These are phyloP conservation scores for Lasioglossum pauxillum DNA, from an alignment of 2,888 invertebrate genomes.

Conservation along the genomic window DNA sequence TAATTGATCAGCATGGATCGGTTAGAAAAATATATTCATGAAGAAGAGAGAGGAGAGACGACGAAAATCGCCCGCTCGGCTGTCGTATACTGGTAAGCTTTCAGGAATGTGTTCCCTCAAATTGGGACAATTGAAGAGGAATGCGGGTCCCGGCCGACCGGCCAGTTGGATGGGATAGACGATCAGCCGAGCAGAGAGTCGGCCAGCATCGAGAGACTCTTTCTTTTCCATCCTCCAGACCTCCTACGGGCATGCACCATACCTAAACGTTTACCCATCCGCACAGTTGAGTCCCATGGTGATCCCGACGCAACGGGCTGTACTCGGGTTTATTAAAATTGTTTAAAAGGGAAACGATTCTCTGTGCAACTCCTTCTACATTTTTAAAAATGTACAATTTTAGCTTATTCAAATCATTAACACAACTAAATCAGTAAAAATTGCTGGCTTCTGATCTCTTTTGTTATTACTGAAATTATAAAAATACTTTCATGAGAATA, in stretches of 20 bases:
- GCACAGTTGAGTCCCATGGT: neutral
- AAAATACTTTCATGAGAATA: no score
- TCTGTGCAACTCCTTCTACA: no score
- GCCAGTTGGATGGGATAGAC: slow-evolving; percentile 2
- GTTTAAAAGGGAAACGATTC: no score
- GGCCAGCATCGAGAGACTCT: slow-evolving; percentile 27
- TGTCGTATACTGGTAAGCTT: slow-evolving; percentile 55
- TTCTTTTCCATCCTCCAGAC: slow-evolving; percentile 57
- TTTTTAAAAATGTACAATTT: no score
- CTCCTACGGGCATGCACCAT: slow-evolving; percentile 37
- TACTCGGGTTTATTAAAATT: neutral
- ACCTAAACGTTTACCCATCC: neutral
- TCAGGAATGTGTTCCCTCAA: slow-evolving; percentile 74
- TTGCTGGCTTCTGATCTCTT: no score
- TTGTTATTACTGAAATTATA: no score
- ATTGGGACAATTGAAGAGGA: slow-evolving; percentile 78
- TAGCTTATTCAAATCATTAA: no score
- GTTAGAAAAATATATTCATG: neutral
- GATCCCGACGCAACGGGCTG: neutral
- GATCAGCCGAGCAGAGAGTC: neutral
- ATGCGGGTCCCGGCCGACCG: slow-evolving; percentile 74
- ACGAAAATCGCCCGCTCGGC: slow-evolving; percentile 15
- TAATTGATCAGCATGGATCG: neutral
- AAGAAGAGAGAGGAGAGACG: neutral
- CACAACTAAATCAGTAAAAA: no score